These are phyloP conservation scores for Brachionus koreanus DNA, from an alignment of 1,140 invertebrate species.

Conservation along the genomic window DNA sequence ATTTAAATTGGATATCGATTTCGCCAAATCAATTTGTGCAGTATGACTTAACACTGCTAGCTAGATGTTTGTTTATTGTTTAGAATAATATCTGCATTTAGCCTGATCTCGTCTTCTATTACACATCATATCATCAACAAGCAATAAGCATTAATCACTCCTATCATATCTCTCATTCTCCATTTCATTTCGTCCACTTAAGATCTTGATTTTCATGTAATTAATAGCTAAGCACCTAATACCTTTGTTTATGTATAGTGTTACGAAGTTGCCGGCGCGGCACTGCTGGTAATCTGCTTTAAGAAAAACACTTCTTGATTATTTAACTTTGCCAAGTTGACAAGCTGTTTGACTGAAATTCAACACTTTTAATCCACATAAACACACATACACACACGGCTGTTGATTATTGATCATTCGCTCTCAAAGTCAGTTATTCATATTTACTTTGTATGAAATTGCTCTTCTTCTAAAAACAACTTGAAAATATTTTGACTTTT, in stretches of 20 bases:
- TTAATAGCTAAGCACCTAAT: not conserved
- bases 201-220: not conserved
- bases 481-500: not conserved
- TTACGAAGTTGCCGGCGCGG: not conserved
- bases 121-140: not conserved
- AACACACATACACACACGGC: not conserved
- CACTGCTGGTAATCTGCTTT: not conserved
- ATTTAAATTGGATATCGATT: not conserved
- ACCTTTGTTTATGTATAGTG: slow-evolving; percentile 18
- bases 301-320: not conserved
- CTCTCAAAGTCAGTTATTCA: slow-evolving; percentile 6
- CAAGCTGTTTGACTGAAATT: not conserved
- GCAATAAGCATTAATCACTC: not conserved
- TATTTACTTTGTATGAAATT: slow-evolving; percentile 15
- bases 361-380: not conserved
- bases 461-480: not conserved
- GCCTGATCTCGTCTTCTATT: not conserved
- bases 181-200: not conserved
- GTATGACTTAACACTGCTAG: slow-evolving; percentile 11
- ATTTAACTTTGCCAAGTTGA: not conserved
- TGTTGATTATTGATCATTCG: not conserved
- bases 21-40: slow-evolving; percentile 18
- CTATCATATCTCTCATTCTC: not conserved
- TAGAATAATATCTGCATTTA: not conserved
- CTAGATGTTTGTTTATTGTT: slow-evolving; percentile 22